These are phyloP conservation scores for Semnopithecus entellus DNA, from an alignment of 2,113 vertebrate genomes.

Conservation along the genomic window DNA sequence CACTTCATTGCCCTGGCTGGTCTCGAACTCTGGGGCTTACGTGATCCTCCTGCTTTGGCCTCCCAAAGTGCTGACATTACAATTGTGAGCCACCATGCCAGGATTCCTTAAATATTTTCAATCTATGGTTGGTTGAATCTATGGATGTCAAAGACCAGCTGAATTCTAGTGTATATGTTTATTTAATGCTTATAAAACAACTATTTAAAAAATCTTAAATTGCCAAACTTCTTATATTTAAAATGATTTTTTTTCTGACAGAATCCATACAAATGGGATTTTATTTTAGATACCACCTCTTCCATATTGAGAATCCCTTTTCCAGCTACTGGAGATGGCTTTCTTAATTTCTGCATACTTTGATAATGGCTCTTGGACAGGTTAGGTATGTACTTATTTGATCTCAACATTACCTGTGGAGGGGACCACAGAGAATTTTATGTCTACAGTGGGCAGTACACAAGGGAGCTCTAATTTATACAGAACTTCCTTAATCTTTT, in stretches of 20 bases:
- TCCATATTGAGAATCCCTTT: not conserved
- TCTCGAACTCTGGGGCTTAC: too few species aligned
- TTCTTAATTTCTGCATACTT: not conserved
- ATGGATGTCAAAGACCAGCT: not conserved
- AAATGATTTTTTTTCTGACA: not conserved
- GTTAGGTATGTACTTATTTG: not conserved
- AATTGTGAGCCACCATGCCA: too few species aligned
- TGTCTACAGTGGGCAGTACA: not conserved
- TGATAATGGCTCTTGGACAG: not conserved
- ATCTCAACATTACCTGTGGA: not conserved
- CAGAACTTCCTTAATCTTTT: conserved; percentile 6
- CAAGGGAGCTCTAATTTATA: not conserved
- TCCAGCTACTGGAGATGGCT: not conserved
- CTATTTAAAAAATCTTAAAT: not conserved
- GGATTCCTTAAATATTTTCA: not conserved
- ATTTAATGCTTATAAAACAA: not conserved
- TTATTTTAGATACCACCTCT: not conserved
- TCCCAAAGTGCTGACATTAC: too few species aligned
- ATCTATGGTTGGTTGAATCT: not conserved
- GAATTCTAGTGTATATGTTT: not conserved
- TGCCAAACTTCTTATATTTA: not conserved
- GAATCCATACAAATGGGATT: not conserved
- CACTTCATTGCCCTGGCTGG: too few species aligned
- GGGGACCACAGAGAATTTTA: not conserved
- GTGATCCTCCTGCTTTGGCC: too few species aligned